phyloP scores from a whole-genome alignment of 2,888 invertebrate species.

The Bellardia pandia region DNA sequence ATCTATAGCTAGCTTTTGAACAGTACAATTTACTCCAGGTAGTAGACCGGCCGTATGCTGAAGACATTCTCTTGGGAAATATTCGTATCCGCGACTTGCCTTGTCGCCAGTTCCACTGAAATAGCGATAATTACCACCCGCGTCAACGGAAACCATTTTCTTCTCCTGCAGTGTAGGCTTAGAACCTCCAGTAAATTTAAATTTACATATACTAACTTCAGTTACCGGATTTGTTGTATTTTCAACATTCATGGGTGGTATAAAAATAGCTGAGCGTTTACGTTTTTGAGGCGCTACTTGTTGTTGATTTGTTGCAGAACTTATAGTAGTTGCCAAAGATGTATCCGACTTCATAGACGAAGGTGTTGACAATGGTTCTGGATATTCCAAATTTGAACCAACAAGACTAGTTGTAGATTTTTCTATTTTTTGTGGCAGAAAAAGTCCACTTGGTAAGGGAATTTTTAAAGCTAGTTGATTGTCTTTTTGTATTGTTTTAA shows the following conservation, averaged over 20 bases:
- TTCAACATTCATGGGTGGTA: slow-evolving; percentile 91
- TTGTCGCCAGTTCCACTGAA: slow-evolving; percentile 94
- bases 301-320: slow-evolving; percentile 72
- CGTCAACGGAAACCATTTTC: slow-evolving; percentile 95
- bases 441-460: slow-evolving; percentile 80
- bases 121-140: slow-evolving; percentile 94
- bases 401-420: slow-evolving; percentile 72
- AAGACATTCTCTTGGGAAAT: slow-evolving; percentile 89
- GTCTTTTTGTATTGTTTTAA: slow-evolving; percentile 83
- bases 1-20: slow-evolving; percentile 84
- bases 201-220: slow-evolving; percentile 96
- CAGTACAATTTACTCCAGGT: slow-evolving; percentile 85
- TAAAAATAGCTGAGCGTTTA: slow-evolving; percentile 93
- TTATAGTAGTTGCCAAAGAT: slow-evolving; percentile 83
- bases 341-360: slow-evolving; percentile 84
- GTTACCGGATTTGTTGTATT: slow-evolving; percentile 91
- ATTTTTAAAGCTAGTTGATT: slow-evolving; percentile 83
- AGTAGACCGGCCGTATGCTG: slow-evolving; percentile 86
- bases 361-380: slow-evolving; percentile 81
- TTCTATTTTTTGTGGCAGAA: slow-evolving; percentile 76
- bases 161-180: slow-evolving; percentile 95
- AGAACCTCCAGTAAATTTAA: slow-evolving; percentile 96
- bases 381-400: slow-evolving; percentile 80
- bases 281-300: slow-evolving; percentile 86
- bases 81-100: slow-evolving; percentile 90